phyloP scores from a whole-genome alignment of 1,140 invertebrate genomes.

The Drosophila tropicalis region DNA sequence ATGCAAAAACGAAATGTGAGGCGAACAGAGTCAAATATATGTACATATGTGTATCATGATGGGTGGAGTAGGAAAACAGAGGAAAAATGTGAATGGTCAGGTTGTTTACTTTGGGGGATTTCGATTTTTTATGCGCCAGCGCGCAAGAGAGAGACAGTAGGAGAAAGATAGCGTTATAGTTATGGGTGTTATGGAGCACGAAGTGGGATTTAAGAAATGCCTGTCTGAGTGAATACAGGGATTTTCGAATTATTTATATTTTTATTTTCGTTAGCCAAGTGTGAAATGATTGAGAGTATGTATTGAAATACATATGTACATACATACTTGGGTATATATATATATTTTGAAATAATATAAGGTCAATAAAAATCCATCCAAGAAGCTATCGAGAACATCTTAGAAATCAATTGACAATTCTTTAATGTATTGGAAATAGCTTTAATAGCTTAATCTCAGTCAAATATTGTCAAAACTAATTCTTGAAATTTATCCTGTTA shows the following conservation, averaged over 20 bases:
- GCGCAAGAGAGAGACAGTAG: neutral
- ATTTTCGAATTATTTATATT: constrained; percentile 27
- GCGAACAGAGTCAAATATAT: constrained; percentile 20
- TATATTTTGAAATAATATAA: too few relatives aligned
- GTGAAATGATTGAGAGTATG: neutral
- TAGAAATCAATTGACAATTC: too few relatives aligned
- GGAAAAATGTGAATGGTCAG: constrained; percentile 30
- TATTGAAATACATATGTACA: neutral
- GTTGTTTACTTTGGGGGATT: constrained; percentile 40
- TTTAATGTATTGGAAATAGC: too few relatives aligned
- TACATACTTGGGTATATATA: neutral
- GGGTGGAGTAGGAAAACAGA: too few relatives aligned
- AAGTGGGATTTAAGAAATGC: constrained; percentile 43
- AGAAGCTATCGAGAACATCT: too few relatives aligned
- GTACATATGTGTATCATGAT: too few relatives aligned
- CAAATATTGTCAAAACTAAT: too few relatives aligned
- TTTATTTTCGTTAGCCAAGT: constrained; percentile 5
- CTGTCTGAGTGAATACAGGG: constrained; percentile 49
- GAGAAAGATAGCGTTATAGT: constrained; percentile 41
- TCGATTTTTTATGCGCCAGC: constrained; percentile 37
- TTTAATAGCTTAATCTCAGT: too few relatives aligned
- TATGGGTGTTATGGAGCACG: constrained; percentile 44
- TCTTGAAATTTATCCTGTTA: too few relatives aligned
- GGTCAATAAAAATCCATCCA: too few relatives aligned
- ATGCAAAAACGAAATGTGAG: constrained; percentile 7